Evolutionary conservation across 53 echinoderm and acorn worm species (phyloP).

Genomic region (Hippasteria phrygiana): DNA sequence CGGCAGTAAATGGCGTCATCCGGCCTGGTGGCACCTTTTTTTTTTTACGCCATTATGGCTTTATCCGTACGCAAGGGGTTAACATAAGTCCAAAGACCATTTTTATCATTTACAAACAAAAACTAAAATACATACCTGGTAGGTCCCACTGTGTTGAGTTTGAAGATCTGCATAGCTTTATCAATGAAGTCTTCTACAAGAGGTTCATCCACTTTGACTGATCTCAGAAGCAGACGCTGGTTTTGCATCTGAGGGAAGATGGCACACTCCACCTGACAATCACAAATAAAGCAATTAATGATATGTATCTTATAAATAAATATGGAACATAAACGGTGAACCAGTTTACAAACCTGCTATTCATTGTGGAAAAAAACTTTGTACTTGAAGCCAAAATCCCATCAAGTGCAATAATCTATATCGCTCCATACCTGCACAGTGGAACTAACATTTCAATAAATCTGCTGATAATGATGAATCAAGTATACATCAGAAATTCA

Average conservation of each 20-base stretch:
- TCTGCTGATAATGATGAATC: too few species aligned
- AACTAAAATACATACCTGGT: conserved; percentile 71
- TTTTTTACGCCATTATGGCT: too few species aligned
- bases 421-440: too few species aligned
- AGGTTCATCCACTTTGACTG: conserved; percentile 97
- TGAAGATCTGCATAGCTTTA: conserved; percentile 99
- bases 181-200: conserved; percentile 97
- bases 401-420: too few species aligned
- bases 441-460: too few species aligned
- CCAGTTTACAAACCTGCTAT: too few species aligned
- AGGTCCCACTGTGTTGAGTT: conserved; percentile 96
- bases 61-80: not conserved
- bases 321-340: not conserved
- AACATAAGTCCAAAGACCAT: not conserved
- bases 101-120: not conserved
- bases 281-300: not conserved
- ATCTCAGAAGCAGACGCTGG: conserved; percentile 85
- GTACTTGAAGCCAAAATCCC: too few species aligned
- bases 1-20: too few species aligned
- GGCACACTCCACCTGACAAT: conserved; percentile 90
- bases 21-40: too few species aligned
- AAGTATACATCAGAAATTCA: too few species aligned
- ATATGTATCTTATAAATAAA: too few species aligned
- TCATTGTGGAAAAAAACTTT: too few species aligned
- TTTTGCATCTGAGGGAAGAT: conserved; percentile 98